Percentiles rank a stretch among this genome's conserved stretches.
phyloP scores from a whole-genome alignment of 2,113 vertebrate species.

The Hucho hucho region DNA sequence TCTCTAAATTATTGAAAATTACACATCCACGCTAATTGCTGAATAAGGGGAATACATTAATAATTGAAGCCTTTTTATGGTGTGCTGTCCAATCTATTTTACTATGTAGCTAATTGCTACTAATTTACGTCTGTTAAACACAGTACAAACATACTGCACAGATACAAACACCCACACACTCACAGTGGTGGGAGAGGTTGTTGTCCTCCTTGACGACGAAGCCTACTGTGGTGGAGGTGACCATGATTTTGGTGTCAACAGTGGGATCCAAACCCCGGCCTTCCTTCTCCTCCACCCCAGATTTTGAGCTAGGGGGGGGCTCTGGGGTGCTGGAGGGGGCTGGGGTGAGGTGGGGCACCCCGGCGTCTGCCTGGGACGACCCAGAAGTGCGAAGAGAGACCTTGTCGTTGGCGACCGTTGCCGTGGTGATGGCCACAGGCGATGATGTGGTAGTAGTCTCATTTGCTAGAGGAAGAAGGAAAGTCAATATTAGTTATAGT shows the following conservation, averaged over 20 bases:
- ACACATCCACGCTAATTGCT: too few species aligned
- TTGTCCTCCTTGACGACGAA: conserved; percentile 56
- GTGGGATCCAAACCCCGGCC: conserved; percentile 54
- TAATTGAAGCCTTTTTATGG: too few species aligned
- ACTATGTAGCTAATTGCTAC: too few species aligned
- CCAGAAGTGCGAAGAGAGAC: conserved; percentile 7
- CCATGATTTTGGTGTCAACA: conserved; percentile 66
- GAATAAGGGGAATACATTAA: too few species aligned
- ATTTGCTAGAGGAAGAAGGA: not conserved
- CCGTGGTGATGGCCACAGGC: conserved; percentile 4
- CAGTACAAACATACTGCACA: not conserved
- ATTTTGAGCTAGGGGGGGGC: conserved; percentile 38
- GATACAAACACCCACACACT: conserved; percentile 57
- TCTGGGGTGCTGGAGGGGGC: conserved; percentile 53
- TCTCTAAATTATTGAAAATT: too few species aligned
- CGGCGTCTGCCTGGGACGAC: conserved; percentile 57
- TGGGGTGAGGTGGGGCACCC: conserved; percentile 30
- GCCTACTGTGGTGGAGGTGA: conserved; percentile 54
- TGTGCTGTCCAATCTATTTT: too few species aligned
- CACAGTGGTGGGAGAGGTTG: conserved; percentile 92
- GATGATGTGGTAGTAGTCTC: not conserved
- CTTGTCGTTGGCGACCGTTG: conserved; percentile 14
- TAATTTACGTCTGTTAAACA: too few species aligned
- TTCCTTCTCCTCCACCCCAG: conserved; percentile 46
- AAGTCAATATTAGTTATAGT: not conserved